Conservation (phyloP, 2,113 vertebrate genomes). For the Otus sunia region DNA sequence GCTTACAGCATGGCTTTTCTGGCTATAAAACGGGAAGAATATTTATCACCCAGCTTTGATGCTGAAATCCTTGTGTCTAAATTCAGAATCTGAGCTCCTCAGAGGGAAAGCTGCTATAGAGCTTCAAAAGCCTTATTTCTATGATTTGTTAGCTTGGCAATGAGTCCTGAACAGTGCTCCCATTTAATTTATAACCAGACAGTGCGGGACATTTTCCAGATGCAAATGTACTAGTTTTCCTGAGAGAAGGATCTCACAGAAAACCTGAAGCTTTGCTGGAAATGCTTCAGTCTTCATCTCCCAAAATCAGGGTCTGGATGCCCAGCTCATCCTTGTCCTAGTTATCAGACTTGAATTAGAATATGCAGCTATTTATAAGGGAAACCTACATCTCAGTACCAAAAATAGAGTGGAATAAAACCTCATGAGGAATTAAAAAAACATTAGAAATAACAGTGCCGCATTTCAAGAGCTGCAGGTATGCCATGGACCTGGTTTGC, state of each 20-base stretch:
- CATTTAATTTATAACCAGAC: background rate
- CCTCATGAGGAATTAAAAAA: background rate
- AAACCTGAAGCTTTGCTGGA: background rate
- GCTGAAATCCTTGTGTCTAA: background rate
- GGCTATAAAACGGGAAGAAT: background rate
- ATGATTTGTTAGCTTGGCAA: background rate
- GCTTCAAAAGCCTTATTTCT: background rate
- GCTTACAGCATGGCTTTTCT: background rate
- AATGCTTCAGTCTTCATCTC: background rate
- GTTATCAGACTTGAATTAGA: conserved; percentile 19
- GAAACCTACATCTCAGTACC: conserved; percentile 5
- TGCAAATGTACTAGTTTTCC: background rate
- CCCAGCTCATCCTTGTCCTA: conserved; percentile 24
- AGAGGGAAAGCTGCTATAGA: background rate
- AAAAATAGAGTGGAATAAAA: conserved; percentile 11
- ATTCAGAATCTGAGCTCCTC: background rate
- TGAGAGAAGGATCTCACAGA: background rate
- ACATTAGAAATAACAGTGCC: background rate
- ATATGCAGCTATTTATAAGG: conserved; percentile 50
- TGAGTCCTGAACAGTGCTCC: background rate
- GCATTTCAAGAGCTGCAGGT: background rate
- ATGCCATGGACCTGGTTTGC: background rate
- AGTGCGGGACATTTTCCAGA: background rate
- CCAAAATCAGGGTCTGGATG: background rate
- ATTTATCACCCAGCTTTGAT: background rate